Evolutionary conservation across 2,113 vertebrate species (phyloP).

Genomic region (Myxocyprinus asiaticus): DNA sequence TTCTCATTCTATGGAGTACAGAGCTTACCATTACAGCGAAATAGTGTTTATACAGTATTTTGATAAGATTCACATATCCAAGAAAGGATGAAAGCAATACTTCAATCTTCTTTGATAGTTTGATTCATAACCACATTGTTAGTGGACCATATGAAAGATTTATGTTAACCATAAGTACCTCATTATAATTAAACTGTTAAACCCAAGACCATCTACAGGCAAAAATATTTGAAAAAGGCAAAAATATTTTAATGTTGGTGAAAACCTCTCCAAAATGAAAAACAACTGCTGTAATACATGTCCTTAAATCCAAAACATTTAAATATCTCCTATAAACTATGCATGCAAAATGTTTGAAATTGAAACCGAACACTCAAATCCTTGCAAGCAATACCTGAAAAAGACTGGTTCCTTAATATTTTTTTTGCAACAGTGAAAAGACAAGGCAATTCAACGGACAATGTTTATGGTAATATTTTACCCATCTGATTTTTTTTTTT

Average conservation of each 20-base stretch:
- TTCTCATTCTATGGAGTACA: too few species aligned
- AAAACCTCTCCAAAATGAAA: slow-evolving; percentile 4
- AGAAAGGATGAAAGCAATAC: too few species aligned
- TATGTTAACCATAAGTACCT: too few species aligned
- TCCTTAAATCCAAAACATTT: slow-evolving; percentile 51
- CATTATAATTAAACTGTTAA: too few species aligned
- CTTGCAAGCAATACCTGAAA: slow-evolving; percentile 35
- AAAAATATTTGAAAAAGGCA: slow-evolving; percentile 11
- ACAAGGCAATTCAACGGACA: slow-evolving; percentile 3
- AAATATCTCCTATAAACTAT: slow-evolving; percentile 54
- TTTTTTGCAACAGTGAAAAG: neutral
- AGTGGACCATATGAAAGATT: too few species aligned
- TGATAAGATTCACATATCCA: too few species aligned
- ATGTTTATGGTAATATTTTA: neutral
- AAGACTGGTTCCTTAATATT: neutral
- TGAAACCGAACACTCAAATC: slow-evolving; percentile 4
- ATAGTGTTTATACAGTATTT: too few species aligned
- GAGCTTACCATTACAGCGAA: too few species aligned
- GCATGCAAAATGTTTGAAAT: slow-evolving; percentile 52
- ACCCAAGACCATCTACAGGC: too few species aligned
- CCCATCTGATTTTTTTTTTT: too few species aligned
- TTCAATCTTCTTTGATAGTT: too few species aligned
- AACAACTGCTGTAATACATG: slow-evolving; percentile 5
- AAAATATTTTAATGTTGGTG: slow-evolving; percentile 33
- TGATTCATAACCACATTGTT: too few species aligned